Conservation (phyloP, 2,113 vertebrate species). For the Aix galericulata region DNA sequence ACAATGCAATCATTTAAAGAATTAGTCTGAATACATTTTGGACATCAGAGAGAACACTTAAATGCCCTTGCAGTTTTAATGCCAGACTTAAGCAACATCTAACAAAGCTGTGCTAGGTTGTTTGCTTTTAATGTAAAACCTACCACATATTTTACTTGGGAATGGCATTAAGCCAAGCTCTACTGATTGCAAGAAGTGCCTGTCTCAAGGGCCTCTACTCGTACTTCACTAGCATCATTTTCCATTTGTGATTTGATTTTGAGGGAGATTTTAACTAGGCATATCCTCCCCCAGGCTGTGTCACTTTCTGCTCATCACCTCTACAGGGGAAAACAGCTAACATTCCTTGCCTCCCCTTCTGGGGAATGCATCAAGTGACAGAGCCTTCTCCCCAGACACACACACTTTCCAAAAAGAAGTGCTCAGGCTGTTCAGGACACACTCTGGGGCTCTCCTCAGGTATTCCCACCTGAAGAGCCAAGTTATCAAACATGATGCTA, state of each 20-base stretch:
- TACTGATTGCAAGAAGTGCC: background rate
- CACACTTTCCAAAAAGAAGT: background rate
- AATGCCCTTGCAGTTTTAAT: background rate
- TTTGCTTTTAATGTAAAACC: background rate
- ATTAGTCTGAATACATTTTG: background rate
- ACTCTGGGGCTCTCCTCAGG: background rate
- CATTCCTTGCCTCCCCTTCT: background rate
- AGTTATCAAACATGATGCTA: background rate
- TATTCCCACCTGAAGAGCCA: background rate
- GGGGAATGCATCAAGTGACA: background rate
- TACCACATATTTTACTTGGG: background rate
- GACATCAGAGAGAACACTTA: background rate
- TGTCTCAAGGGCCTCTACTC: background rate
- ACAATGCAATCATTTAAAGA: background rate
- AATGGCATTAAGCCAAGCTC: background rate
- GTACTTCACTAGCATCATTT: background rate
- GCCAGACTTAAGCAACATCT: background rate
- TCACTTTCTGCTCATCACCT: background rate
- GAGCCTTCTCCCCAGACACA: background rate
- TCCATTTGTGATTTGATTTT: background rate
- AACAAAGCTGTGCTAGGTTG: background rate
- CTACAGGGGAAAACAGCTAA: background rate
- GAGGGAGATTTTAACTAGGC: background rate
- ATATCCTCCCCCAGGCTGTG: background rate
- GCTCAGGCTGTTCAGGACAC: rapidly evolving